These are phyloP conservation scores for Chaenodraco wilsoni DNA, from an alignment of 2,797 vertebrate genomes.

Conservation along the genomic window DNA sequence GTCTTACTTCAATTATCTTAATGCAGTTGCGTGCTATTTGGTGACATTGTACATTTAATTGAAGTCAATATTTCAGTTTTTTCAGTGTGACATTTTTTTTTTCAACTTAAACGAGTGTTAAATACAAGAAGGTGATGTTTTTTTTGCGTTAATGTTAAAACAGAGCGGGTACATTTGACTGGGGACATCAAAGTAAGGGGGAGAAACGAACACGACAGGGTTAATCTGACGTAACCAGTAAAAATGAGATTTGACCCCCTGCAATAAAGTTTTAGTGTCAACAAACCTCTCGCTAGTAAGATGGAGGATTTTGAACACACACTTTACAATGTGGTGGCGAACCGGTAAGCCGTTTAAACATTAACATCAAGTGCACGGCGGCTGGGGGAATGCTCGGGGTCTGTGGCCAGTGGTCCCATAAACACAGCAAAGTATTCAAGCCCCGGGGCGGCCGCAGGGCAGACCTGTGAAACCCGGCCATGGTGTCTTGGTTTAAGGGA, in stretches of 20 bases:
- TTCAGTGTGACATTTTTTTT: too few species aligned
- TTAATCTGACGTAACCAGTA: neutral
- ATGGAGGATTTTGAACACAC: conserved; percentile 12
- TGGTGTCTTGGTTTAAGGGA: conserved; percentile 78
- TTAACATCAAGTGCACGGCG: conserved; percentile 51
- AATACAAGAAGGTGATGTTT: too few species aligned
- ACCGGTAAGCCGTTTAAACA: conserved; percentile 49
- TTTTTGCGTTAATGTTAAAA: too few species aligned
- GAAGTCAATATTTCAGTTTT: too few species aligned
- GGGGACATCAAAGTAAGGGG: too few species aligned
- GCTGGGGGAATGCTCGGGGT: conserved; percentile 47
- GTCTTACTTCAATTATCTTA: too few species aligned
- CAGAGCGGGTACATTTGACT: too few species aligned
- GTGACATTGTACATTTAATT: too few species aligned
- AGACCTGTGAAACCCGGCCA: conserved; percentile 81
- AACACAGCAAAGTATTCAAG: conserved; percentile 84
- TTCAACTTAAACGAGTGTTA: too few species aligned
- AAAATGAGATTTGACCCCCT: conserved; percentile 7
- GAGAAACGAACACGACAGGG: too few species aligned
- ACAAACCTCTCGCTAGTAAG: conserved; percentile 6
- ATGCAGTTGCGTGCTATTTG: too few species aligned
- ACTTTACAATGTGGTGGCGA: conserved; percentile 10
- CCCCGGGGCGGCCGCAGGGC: conserved; percentile 82
- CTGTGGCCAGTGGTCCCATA: conserved; percentile 69
- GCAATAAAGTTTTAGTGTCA: conserved; percentile 18